Evolutionary conservation across 2,113 vertebrate species (phyloP).

Genomic region (western clawed frog (Xenopus tropicalis)): DNA sequence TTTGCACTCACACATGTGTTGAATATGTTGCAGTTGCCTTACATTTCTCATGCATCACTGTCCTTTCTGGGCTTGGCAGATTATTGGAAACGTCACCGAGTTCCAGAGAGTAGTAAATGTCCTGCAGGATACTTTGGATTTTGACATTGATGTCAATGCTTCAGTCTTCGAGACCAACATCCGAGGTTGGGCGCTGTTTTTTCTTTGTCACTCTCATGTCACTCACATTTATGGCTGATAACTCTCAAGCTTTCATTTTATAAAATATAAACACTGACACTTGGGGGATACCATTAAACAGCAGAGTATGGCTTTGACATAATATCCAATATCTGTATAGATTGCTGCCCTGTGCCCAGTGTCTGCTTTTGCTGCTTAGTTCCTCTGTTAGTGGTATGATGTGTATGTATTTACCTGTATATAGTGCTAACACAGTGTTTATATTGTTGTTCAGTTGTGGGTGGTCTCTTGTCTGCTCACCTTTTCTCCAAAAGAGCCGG

Average conservation of each 20-base stretch:
- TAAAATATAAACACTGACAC: no score
- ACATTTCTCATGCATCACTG: no score
- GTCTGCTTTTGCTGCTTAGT: no score
- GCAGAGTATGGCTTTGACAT: no score
- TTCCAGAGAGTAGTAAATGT: conserved; percentile 87
- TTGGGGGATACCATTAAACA: no score
- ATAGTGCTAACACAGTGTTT: neutral
- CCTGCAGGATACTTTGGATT: conserved; percentile 87
- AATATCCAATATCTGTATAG: no score
- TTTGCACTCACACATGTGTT: no score
- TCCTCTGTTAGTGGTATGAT: no score
- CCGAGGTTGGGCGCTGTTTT: conserved; percentile 71
- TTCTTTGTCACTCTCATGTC: neutral
- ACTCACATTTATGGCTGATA: neutral
- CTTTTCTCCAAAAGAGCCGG: conserved; percentile 83
- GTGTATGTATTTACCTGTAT: no score
- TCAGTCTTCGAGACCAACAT: conserved; percentile 98
- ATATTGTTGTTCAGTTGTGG: conserved; percentile 74
- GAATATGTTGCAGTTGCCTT: no score
- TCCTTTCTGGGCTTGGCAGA: conserved; percentile 61
- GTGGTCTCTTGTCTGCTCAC: conserved; percentile 92
- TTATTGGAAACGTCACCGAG: conserved; percentile 88
- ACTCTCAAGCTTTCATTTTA: no score
- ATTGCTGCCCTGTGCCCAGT: no score
- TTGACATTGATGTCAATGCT: conserved; percentile 93